Evolutionary conservation across 2,888 invertebrate genomes (phyloP), one percentile per base, ranked within the genome.

Genomic region (Eretmocerus hayati): DNA sequence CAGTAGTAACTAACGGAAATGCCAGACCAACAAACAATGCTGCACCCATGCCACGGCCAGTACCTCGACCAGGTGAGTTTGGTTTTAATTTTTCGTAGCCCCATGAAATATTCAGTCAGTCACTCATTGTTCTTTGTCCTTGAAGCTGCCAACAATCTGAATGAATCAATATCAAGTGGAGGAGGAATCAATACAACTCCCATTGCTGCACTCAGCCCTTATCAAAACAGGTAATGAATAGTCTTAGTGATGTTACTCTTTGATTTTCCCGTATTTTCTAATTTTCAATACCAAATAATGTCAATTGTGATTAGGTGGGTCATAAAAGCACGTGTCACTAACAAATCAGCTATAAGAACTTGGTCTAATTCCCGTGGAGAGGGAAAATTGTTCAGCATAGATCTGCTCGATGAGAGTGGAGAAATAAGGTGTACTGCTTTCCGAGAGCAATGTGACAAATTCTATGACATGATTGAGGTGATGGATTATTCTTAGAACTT

Each of bases 331-430:
- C 79, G 95, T 42, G 89, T 96, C 0, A 86, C 85, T 50, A 82
- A 80, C 59, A 97, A 97, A 68, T 78, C 85, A 0, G 65, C 76
- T 0, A 81, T 96, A 38, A 81, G 89, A 49, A 85, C 84, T 0
- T 97, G 93, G 91, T 89, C 84, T 54, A 97, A 97, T 72, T 85
- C 91, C 0, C 79, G 82, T 48, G 94, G 95, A 0, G 93, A 94
- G 71, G 97, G 97, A 1, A 90, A 91, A 67, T 75, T 97, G 3
- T 97, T 97, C 70, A 89, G 84, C 53, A 82, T 95, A 75, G 93
- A 93, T 71, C 73, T 97, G n/a, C 75, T 89, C 52, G 97, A 97
- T 71, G 92, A 93, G 62, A 87, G 85, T 52, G 94, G 95, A 2
- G 95, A 96, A 73, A 95, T 97, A 57, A 77, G 91, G 54, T 88